phyloP scores from a whole-genome alignment of 92 coral and sea anemone genomes.

The Montipora capitata region DNA sequence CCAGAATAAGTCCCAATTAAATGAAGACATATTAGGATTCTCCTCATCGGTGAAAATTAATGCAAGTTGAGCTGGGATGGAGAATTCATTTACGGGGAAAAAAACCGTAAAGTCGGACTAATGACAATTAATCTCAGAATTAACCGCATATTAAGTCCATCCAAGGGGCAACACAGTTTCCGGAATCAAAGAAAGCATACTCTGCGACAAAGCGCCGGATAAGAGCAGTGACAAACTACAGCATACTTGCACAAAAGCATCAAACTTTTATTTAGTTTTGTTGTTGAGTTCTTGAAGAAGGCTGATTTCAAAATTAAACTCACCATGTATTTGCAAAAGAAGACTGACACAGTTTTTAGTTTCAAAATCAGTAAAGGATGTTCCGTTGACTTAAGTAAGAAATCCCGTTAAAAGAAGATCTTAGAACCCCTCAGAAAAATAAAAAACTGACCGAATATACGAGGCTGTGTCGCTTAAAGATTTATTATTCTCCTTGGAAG shows the following conservation, averaged over 20 bases:
- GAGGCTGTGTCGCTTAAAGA: no score
- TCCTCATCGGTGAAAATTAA: neutral
- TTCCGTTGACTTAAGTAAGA: no score
- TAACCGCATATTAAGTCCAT: constrained; percentile 21
- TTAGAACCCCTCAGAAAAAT: no score
- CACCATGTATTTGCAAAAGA: constrained; percentile 20
- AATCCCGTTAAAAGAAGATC: no score
- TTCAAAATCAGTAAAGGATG: no score
- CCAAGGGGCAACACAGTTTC: constrained; percentile 40
- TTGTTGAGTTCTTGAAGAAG: neutral
- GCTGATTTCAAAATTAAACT: neutral
- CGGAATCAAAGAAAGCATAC: constrained; percentile 25
- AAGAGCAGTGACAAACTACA: neutral
- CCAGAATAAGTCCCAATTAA: no score
- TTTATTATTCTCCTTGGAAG: no score
- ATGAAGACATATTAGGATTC: no score
- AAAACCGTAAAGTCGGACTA: neutral
- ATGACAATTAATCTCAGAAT: neutral
- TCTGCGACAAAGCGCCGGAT: constrained; percentile 30
- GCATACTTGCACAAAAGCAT: neutral
- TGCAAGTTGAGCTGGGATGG: neutral
- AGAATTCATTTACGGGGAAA: neutral
- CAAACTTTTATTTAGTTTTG: constrained; percentile 3
- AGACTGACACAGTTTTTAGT: no score
- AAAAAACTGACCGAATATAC: no score